Base-by-base conservation (phyloP, 2,113 vertebrate species). In the Leucosticte australis region DNA sequence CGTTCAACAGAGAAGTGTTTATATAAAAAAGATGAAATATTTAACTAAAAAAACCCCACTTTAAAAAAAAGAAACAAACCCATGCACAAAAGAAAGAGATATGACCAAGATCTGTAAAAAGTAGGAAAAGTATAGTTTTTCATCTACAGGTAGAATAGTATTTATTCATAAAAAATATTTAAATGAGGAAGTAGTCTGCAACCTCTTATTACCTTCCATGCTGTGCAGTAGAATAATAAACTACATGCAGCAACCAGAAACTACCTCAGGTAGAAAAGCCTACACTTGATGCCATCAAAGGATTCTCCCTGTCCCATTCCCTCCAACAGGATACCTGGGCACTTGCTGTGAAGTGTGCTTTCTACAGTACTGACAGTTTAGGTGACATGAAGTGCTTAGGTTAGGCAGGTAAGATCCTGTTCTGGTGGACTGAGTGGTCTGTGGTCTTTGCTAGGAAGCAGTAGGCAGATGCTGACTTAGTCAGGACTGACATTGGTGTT, bases 241-340 rank as follows among this genome's bases (percentile, higher is more conserved):
- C 4, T 28, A 2, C 7, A 1, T 71, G 73, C 52, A n/a, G 15
- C 2, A 2, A 28, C 28, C 21, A 14, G 6, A 27, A 39, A 52
- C 7, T 47, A 3, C 0, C 23, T 56, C 27, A 73, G 28, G 16
- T 2, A 5, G 44, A 59, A 46, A 10, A 77, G 2, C 6, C 9
- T 77, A 27, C 4, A 18, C 27, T 57, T 5, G 1, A 4, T 57
- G 44, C 7, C 26, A 18, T 30, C 9, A n/a, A 79, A 63, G 8
- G 4, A 37, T 9, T 9, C n/a, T 55, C 24, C 21, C 26, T 77
- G 15, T 15, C 19, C 11, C 14, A 17, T 77, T 67, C 16, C 3
- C 0, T 2, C 19, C 2, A 7, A n/a, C 18, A 37, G 5, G 26
- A 21, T 69, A 37, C 26, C 24, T 56, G 33, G 39, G 2, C 3